phyloP scores from a whole-genome alignment of 2,797 vertebrate genomes.

The Sarcophilus harrisii region DNA sequence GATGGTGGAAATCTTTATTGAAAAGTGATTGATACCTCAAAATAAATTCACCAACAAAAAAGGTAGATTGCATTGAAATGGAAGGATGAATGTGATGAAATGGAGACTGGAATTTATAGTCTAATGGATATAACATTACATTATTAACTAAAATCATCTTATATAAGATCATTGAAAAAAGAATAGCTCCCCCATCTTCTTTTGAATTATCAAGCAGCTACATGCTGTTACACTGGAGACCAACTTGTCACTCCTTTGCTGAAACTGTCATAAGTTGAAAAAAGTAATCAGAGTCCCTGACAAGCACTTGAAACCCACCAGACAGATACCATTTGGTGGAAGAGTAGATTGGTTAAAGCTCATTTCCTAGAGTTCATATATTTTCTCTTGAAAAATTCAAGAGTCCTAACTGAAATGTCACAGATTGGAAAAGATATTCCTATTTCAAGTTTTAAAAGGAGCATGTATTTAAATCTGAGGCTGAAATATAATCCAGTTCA shows the following conservation, averaged over 20 bases:
- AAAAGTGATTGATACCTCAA: neutral
- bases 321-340: slow-evolving; percentile 18
- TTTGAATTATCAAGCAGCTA: slow-evolving; percentile 26
- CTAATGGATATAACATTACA: neutral
- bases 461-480: slow-evolving; percentile 45
- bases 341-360: slow-evolving; percentile 44
- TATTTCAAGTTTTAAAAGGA: slow-evolving; percentile 61
- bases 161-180: slow-evolving; percentile 35
- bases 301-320: slow-evolving; percentile 29
- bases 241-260: slow-evolving; percentile 42
- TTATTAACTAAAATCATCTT: slow-evolving; percentile 45
- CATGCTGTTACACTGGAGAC: slow-evolving; percentile 32
- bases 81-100: neutral
- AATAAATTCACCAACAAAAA: neutral
- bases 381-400: slow-evolving; percentile 60
- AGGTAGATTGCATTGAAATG: neutral
- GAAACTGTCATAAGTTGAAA: slow-evolving; percentile 59
- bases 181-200: neutral
- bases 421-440: slow-evolving; percentile 46
- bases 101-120: neutral
- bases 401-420: slow-evolving; percentile 74
- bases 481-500: slow-evolving; percentile 40
- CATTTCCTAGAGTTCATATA: slow-evolving; percentile 72
- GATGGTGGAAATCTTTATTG: neutral
- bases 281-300: slow-evolving; percentile 58